These are phyloP conservation scores for Odontamblyopus rebecca DNA, from an alignment of 2,797 vertebrate genomes.

Conservation along the genomic window DNA sequence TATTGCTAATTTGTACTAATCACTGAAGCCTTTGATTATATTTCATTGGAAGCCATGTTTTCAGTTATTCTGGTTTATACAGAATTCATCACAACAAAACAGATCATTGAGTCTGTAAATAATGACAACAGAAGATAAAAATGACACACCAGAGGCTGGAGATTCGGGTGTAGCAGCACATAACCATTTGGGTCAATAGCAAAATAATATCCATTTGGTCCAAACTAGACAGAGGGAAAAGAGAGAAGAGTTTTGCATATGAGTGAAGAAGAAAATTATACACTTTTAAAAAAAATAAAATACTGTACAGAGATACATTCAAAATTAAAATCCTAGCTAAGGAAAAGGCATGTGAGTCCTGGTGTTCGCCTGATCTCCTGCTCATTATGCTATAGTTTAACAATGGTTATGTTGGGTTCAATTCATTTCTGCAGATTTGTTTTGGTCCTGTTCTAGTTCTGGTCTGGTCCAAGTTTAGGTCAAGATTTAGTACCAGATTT, in stretches of 20 bases:
- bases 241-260: not conserved
- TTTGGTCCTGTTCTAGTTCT: too few relatives aligned
- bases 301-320: not conserved
- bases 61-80: slow-evolving; percentile 13
- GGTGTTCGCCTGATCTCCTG: not conserved
- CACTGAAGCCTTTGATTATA: not conserved
- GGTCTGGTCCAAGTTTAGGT: too few relatives aligned
- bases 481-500: too few relatives aligned
- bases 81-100: slow-evolving; percentile 12
- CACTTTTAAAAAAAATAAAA: too few relatives aligned
- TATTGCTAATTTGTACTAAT: slow-evolving; percentile 11
- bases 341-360: not conserved
- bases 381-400: not conserved
- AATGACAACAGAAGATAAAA: slow-evolving; percentile 22
- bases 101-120: slow-evolving; percentile 5
- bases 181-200: slow-evolving; percentile 98
- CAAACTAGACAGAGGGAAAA: slow-evolving; percentile 77
- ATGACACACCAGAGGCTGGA: slow-evolving; percentile 87
- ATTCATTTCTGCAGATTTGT: too few relatives aligned
- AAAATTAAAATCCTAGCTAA: not conserved
- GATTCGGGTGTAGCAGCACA: slow-evolving; percentile 95
- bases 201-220: slow-evolving; percentile 97
- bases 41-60: slow-evolving; percentile 18
- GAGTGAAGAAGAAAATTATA: not conserved
- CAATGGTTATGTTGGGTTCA: too few relatives aligned